These are phyloP conservation scores for Trematomus loennbergii DNA, from an alignment of 2,113 vertebrate genomes.

Conservation along the genomic window DNA sequence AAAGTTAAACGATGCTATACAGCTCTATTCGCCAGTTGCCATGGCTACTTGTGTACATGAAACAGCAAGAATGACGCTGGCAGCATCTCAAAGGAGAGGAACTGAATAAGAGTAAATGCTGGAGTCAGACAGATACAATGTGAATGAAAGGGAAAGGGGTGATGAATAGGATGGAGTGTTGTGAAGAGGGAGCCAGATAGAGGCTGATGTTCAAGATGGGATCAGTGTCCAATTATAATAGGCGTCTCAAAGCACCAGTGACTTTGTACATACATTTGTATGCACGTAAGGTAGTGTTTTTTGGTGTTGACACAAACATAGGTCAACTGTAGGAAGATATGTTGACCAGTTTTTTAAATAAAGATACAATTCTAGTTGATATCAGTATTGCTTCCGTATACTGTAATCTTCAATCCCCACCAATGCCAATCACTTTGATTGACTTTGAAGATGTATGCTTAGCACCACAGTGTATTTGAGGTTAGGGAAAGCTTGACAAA, in stretches of 20 bases:
- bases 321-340: not conserved
- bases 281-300: not conserved
- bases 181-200: conserved; percentile 2
- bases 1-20: conserved; percentile 32
- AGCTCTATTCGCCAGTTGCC: conserved; percentile 47
- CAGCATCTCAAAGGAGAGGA: conserved; percentile 16
- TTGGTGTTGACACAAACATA: conserved; percentile 11
- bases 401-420: not conserved
- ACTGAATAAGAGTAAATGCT: conserved; percentile 31
- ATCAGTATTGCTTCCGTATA: not conserved
- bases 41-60: conserved; percentile 49
- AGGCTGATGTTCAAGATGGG: conserved; percentile 14
- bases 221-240: conserved; percentile 8
- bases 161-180: conserved; percentile 33
- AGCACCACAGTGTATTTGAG: not conserved
- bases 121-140: conserved; percentile 34
- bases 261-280: not conserved
- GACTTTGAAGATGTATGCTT: too few relatives aligned
- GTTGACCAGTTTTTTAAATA: not conserved
- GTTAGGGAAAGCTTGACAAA: not conserved
- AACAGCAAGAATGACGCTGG: conserved; percentile 39
- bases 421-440: not conserved
- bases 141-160: conserved; percentile 31
- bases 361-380: not conserved
- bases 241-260: not conserved